phyloP scores from a whole-genome alignment of 2,797 vertebrate species.

The Lacerta bilineata region DNA sequence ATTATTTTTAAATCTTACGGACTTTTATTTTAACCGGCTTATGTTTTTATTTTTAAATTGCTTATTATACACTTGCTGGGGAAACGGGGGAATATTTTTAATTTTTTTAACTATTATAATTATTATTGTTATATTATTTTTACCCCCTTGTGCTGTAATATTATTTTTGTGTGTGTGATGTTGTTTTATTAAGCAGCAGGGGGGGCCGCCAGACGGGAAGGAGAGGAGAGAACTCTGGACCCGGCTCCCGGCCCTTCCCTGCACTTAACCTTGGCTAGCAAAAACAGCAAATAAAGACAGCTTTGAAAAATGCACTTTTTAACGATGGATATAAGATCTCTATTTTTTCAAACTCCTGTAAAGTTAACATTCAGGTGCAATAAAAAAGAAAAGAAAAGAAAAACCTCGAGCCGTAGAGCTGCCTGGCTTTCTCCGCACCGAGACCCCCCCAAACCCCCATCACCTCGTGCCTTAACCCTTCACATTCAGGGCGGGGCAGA shows the following conservation, averaged over 20 bases:
- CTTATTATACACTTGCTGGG: constrained; percentile 41
- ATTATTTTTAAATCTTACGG: constrained; percentile 25
- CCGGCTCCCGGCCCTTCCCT: neutral
- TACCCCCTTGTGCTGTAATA: constrained; percentile 36
- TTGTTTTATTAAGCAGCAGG: constrained; percentile 22
- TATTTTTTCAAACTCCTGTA: constrained; percentile 51
- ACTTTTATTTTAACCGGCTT: constrained; percentile 46
- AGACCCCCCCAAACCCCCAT: neutral
- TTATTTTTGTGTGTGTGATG: constrained; percentile 12
- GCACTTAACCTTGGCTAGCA: constrained; percentile 39
- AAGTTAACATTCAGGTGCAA: constrained; percentile 32
- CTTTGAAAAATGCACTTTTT: constrained; percentile 48
- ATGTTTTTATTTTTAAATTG: constrained; percentile 1
- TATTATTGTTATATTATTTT: constrained; percentile 25
- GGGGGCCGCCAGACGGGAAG: neutral
- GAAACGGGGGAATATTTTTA: constrained; percentile 40
- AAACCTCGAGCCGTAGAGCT: constrained; percentile 19
- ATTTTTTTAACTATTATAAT: constrained; percentile 35
- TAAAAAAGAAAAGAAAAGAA: constrained; percentile 10
- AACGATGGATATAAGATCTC: constrained; percentile 45
- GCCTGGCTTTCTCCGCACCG: constrained; percentile 30
- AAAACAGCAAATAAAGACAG: constrained; percentile 48
- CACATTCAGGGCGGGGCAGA: neutral
- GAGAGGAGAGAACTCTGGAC: too few relatives aligned
- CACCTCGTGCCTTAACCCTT: neutral